Percentiles rank a stretch among this genome's conserved stretches.
Conservation (phyloP, 1,140 invertebrate genomes). For the Zaprionus capensis region DNA sequence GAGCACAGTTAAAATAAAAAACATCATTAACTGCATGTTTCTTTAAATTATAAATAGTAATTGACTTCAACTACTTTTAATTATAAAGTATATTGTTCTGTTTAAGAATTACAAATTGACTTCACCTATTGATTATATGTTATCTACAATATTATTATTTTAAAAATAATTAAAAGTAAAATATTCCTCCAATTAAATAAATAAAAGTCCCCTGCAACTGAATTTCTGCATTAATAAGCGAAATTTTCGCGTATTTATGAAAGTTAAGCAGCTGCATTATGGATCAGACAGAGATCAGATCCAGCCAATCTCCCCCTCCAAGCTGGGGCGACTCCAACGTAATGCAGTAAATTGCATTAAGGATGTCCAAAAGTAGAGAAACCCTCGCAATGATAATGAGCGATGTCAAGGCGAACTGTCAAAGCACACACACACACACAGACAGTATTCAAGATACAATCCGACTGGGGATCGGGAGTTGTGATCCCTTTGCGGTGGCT, state of each 20-base stretch:
- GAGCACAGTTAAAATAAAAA: too few relatives aligned
- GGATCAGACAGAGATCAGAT: background rate
- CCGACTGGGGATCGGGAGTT: constrained; percentile 3
- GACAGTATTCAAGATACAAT: background rate
- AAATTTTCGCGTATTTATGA: background rate
- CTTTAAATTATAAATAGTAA: too few relatives aligned
- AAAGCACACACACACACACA: background rate
- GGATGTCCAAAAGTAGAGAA: constrained; percentile 29
- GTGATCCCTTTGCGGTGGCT: constrained; percentile 32
- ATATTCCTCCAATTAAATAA: background rate
- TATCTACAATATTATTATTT: background rate
- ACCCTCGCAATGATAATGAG: constrained; percentile 33
- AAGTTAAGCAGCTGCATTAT: constrained; percentile 25
- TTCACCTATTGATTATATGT: background rate
- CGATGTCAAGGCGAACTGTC: constrained; percentile 31
- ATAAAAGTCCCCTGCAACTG: background rate
- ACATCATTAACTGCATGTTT: too few relatives aligned
- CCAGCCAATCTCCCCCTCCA: background rate
- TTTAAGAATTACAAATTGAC: too few relatives aligned
- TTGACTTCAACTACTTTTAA: too few relatives aligned
- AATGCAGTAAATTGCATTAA: constrained; percentile 43
- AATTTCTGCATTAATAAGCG: background rate
- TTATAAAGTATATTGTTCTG: too few relatives aligned
- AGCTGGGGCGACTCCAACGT: background rate
- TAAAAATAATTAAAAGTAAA: background rate